Conservation (phyloP, 1,140 invertebrate genomes). For the Caenorhabditis elegans region DNA sequence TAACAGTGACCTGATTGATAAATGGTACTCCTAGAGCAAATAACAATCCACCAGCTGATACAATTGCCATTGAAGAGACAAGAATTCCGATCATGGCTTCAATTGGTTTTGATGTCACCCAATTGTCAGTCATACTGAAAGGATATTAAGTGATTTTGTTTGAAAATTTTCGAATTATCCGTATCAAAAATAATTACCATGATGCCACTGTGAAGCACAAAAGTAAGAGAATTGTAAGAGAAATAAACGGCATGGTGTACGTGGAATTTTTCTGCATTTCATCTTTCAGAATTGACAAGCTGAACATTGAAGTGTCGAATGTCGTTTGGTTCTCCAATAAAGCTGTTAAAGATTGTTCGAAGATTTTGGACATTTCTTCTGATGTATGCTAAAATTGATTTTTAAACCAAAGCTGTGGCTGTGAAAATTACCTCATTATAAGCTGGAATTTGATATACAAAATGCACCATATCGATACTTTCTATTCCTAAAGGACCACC, state of each 20-base stretch:
- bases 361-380: conserved; percentile 55
- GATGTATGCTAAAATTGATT: conserved; percentile 52
- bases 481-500: conserved; percentile 45
- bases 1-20: conserved; percentile 65
- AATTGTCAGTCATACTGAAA: conserved; percentile 64
- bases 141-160: not conserved
- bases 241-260: conserved; percentile 64
- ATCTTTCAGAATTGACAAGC: conserved; percentile 60
- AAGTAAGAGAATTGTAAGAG: conserved; percentile 59
- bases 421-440: conserved; percentile 24
- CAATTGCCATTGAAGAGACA: conserved; percentile 55
- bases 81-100: conserved; percentile 60
- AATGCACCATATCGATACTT: conserved; percentile 59
- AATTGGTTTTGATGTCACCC: conserved; percentile 63
- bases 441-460: conserved; percentile 59
- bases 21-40: conserved; percentile 59
- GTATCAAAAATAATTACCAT: conserved; percentile 53
- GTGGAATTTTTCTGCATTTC: conserved; percentile 66
- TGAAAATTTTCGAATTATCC: not conserved
- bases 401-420: no score
- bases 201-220: conserved; percentile 62
- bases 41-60: conserved; percentile 49
- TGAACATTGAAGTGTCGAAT: conserved; percentile 57
- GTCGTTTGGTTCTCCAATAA: conserved; percentile 46
- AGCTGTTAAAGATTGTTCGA: conserved; percentile 53